Percentiles rank a stretch among this genome's conserved stretches.
phyloP scores from a whole-genome alignment of 2,888 invertebrate species.

The Ophioninae sp. region DNA sequence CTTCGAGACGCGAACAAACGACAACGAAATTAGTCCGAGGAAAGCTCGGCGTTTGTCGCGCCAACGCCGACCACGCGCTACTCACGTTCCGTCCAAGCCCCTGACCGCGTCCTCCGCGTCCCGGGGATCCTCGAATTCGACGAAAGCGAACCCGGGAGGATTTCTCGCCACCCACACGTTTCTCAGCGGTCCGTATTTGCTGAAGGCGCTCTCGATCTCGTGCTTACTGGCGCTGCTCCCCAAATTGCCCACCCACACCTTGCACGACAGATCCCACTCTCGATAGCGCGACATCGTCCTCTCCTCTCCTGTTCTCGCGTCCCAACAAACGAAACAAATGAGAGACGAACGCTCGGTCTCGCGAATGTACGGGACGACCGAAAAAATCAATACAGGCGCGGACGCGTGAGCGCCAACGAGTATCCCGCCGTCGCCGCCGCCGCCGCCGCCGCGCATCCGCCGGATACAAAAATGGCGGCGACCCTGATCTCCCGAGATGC shows the following conservation, averaged over 20 bases:
- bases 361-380: too few relatives aligned
- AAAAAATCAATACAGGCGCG: neutral
- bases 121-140: slow-evolving; percentile 93
- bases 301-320: neutral
- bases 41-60: neutral
- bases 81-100: slow-evolving; percentile 92
- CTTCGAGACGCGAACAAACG: slow-evolving; percentile 80
- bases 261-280: slow-evolving; percentile 94
- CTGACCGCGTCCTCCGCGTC: slow-evolving; percentile 94
- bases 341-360: too few relatives aligned
- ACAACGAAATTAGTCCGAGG: neutral
- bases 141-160: slow-evolving; percentile 95
- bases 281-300: slow-evolving; percentile 87
- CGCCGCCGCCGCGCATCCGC: too few relatives aligned
- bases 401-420: too few relatives aligned
- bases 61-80: too few relatives aligned
- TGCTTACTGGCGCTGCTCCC: slow-evolving; percentile 95
- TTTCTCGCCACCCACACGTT: slow-evolving; percentile 98
- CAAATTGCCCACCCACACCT: slow-evolving; percentile 96
- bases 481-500: too few relatives aligned
- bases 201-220: slow-evolving; percentile 93
- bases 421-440: too few relatives aligned
- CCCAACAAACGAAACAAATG: too few relatives aligned
- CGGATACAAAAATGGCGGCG: too few relatives aligned
- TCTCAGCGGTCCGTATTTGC: slow-evolving; percentile 92